phyloP scores from a whole-genome alignment of 2,113 vertebrate species.

The Enhydra lutris region DNA sequence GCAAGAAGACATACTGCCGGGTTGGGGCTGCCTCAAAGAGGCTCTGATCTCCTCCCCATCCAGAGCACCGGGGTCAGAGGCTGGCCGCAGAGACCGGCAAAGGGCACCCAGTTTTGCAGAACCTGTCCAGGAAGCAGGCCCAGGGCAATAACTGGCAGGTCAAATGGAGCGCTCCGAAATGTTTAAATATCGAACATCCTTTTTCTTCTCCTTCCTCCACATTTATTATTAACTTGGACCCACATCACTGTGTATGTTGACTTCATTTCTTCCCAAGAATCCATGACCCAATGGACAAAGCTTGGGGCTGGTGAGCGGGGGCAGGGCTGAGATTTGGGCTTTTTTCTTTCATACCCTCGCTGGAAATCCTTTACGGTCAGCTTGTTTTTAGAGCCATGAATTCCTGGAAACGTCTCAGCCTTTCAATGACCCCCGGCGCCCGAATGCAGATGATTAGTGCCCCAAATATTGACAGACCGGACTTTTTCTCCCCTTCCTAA shows the following conservation, averaged over 20 bases:
- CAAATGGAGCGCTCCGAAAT: not conserved
- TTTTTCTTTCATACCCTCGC: slow-evolving; percentile 3
- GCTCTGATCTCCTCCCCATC: not conserved
- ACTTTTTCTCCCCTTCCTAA: slow-evolving; percentile 11
- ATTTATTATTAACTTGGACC: slow-evolving; percentile 69
- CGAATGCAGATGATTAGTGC: slow-evolving; percentile 30
- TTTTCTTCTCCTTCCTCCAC: slow-evolving; percentile 62
- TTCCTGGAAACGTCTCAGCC: slow-evolving; percentile 65
- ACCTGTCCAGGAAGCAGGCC: slow-evolving; percentile 10
- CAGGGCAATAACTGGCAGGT: slow-evolving; percentile 48
- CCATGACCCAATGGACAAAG: not conserved
- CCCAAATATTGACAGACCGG: slow-evolving; percentile 54
- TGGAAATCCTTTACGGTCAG: slow-evolving; percentile 60
- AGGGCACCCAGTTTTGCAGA: not conserved
- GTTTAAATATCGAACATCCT: slow-evolving; percentile 76
- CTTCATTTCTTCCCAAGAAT: slow-evolving; percentile 61
- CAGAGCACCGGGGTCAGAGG: not conserved
- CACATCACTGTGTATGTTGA: not conserved
- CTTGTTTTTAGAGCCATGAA: slow-evolving; percentile 16
- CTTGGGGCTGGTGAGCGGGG: not conserved
- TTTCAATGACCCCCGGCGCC: slow-evolving; percentile 60
- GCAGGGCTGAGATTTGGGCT: slow-evolving; percentile 1
- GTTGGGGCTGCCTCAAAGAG: not conserved
- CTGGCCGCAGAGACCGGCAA: not conserved
- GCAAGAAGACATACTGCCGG: not conserved